Conservation (phyloP, 2,888 invertebrate species). For the Conus canariensis region DNA sequence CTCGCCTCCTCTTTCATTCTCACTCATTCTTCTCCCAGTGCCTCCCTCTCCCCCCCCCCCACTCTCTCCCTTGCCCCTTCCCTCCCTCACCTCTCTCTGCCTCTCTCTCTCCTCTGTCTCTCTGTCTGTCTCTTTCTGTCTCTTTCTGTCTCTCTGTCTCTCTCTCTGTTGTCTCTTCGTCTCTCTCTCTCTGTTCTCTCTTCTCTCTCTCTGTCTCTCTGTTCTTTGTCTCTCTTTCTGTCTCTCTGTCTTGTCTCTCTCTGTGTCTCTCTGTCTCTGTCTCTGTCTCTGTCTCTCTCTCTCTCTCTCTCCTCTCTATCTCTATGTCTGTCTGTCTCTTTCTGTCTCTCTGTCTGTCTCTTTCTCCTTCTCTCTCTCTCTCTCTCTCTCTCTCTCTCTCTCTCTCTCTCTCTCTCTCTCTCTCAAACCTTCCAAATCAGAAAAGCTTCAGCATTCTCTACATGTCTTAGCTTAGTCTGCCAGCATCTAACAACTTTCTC, state of each 20-base stretch:
- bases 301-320: neutral
- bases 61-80: neutral
- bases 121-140: neutral
- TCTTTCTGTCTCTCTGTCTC: neutral
- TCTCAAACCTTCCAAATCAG: neutral
- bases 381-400: neutral
- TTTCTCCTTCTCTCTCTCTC: conserved; percentile 1
- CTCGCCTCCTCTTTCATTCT: neutral
- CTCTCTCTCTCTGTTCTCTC: neutral
- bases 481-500: no score
- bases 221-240: neutral
- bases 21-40: neutral
- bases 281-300: neutral
- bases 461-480: no score
- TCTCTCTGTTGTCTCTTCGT: neutral
- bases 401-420: neutral
- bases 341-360: neutral
- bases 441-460: no score
- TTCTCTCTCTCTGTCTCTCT: neutral
- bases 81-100: neutral
- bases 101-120: neutral
- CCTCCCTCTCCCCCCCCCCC: neutral
- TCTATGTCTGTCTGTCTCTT: neutral
- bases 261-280: neutral
- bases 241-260: neutral